Evolutionary conservation across 2,888 invertebrate genomes (phyloP), one percentile per base, ranked within the genome.

Genomic region (Stegana nigrithorax): DNA sequence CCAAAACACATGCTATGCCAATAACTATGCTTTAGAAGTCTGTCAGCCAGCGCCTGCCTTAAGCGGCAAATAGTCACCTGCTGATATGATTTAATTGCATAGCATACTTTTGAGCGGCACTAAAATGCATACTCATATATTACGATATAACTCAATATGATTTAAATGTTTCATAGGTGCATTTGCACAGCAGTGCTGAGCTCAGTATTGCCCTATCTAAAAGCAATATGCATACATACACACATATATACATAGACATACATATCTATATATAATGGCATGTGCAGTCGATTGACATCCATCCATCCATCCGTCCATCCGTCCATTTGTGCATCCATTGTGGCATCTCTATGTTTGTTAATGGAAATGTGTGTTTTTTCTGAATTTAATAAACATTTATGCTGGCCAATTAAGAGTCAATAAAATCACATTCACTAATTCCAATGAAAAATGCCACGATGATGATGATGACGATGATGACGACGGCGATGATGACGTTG

Each of bases 371-470:
- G n/a, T n/a, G n/a, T n/a, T n/a, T n/a, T n/a, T n/a, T n/a, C n/a
- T n/a, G n/a, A n/a, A n/a, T n/a, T n/a, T n/a, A n/a, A n/a, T n/a
- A n/a, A n/a, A n/a, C n/a, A n/a, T n/a, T n/a, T n/a, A 21, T 42
- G 23, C 14, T 5, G 14, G 69, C 70, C 82, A 81, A 82, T 82
- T 81, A 81, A 81, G 81, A 76, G 73, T 78, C 73, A 81, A 80
- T 81, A 74, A 78, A 77, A 80, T 69, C 67, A 69, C 50, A 56
- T 59, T 39, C 62, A 55, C 8, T 64, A 67, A 73, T 79, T 81
- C 76, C 80, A 70, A 66, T 66, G 80, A 81, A 82, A 81, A 39
- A 39, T 39, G 14, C 6, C n/a, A 39, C 39, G 5, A 39, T 10
- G 10, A 74, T 74, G 73, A 75, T 71, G 66, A 63, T 17, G 42